Conservation (phyloP, 2,113 vertebrate genomes). For the Oncorhynchus kisutch region DNA sequence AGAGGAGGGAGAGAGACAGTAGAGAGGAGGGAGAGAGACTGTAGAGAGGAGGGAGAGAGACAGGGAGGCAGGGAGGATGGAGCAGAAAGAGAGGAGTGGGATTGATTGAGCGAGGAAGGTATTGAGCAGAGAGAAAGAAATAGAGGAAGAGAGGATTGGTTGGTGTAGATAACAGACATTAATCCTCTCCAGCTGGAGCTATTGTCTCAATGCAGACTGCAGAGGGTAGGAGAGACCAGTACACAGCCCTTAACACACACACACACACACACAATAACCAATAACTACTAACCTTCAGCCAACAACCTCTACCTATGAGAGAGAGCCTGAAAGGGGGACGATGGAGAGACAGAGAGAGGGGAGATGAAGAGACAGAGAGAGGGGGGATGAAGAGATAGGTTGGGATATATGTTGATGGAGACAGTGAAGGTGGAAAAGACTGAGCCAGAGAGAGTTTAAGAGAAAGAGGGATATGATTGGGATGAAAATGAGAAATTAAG, state of each 20-base stretch:
- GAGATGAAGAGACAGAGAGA: no score
- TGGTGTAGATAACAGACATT: constrained; percentile 49
- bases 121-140: neutral
- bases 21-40: no score
- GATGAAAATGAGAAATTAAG: constrained; percentile 17
- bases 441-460: neutral
- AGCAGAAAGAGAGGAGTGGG: neutral
- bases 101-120: neutral
- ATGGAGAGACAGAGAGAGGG: no score
- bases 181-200: constrained; percentile 48
- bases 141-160: constrained; percentile 26
- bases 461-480: constrained; percentile 13
- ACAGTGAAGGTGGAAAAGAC: constrained; percentile 11
- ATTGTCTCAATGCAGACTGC: constrained; percentile 45
- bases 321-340: no score
- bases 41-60: neutral
- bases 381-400: no score
- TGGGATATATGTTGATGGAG: neutral
- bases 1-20: no score
- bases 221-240: constrained; percentile 1
- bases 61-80: neutral
- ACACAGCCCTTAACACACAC: neutral
- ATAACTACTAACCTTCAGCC: no score
- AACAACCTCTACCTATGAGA: no score
- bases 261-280: no score